Evolutionary conservation across 1,140 invertebrate species (phyloP).

Genomic region (Latrodectus geometricus): DNA sequence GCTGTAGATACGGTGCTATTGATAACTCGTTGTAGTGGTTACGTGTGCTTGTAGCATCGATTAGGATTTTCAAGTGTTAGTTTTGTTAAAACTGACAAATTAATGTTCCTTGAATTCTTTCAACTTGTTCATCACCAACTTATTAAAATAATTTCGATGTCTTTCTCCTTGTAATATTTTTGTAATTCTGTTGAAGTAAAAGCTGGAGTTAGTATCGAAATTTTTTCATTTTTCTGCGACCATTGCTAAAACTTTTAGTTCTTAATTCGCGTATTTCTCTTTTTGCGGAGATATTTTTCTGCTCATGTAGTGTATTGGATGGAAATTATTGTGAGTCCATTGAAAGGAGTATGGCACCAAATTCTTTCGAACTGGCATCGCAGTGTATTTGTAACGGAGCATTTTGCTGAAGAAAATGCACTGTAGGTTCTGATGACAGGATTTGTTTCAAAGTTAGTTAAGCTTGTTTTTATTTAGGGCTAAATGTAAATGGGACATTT

Average conservation of each 20-base stretch:
- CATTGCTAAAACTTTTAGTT: constrained; percentile 3
- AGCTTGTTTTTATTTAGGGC: constrained; percentile 65
- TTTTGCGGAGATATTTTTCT: neutral
- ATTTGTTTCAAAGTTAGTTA: constrained; percentile 67
- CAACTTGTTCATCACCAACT: neutral
- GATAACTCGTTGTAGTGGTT: constrained; percentile 7
- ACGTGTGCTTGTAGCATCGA: neutral
- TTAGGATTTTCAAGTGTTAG: neutral
- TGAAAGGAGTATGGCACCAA: constrained; percentile 72
- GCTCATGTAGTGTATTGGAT: neutral
- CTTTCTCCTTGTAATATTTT: neutral
- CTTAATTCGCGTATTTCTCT: constrained; percentile 10
- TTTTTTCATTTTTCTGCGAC: neutral
- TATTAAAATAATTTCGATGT: neutral
- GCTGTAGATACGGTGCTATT: constrained; percentile 1
- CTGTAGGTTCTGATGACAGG: constrained; percentile 63
- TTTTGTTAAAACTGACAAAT: constrained; percentile 14
- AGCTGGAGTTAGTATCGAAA: neutral
- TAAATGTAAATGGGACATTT: constrained; percentile 67
- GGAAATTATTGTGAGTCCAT: constrained; percentile 63
- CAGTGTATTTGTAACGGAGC: constrained; percentile 31
- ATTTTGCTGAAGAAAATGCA: constrained; percentile 62
- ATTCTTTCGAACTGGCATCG: constrained; percentile 69
- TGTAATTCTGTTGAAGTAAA: constrained; percentile 5
- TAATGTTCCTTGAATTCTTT: neutral